Percentiles rank a stretch among this genome's conserved stretches.
These are phyloP conservation scores for Protaetia brevitarsis DNA, from an alignment of 1,140 invertebrate genomes.

Conservation along the genomic window DNA sequence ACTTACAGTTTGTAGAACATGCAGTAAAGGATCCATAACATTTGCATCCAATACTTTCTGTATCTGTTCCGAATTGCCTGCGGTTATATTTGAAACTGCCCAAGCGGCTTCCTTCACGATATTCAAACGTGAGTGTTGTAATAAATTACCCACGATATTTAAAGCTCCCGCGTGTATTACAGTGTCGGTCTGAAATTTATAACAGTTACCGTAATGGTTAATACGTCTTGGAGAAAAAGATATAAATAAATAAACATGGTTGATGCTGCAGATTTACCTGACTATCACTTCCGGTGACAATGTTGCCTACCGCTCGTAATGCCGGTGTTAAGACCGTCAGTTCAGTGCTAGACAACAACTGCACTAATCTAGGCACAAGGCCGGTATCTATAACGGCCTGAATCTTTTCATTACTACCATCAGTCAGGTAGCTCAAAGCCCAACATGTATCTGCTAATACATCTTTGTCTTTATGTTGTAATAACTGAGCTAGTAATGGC, in stretches of 20 bases:
- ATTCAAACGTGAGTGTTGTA: slow-evolving; percentile 65
- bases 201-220: too few relatives aligned
- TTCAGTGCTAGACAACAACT: slow-evolving; percentile 69
- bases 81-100: slow-evolving; percentile 98
- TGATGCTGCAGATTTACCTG: slow-evolving; percentile 52
- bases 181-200: slow-evolving; percentile 74
- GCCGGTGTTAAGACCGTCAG: slow-evolving; percentile 84
- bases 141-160: slow-evolving; percentile 64
- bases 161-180: slow-evolving; percentile 82
- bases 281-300: slow-evolving; percentile 77
- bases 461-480: slow-evolving; percentile 72
- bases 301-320: slow-evolving; percentile 82
- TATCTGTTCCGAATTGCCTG: slow-evolving; percentile 95
- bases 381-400: slow-evolving; percentile 72
- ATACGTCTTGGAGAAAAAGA: neutral
- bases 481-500: slow-evolving; percentile 74
- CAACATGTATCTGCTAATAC: slow-evolving; percentile 91
- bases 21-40: slow-evolving; percentile 67
- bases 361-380: slow-evolving; percentile 67
- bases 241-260: slow-evolving; percentile 12
- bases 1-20: slow-evolving; percentile 77
- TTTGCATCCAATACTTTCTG: slow-evolving; percentile 95
- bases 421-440: slow-evolving; percentile 94
- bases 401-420: slow-evolving; percentile 92
- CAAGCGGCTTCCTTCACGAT: slow-evolving; percentile 94